Conservation (phyloP, 2,888 invertebrate genomes). For the Nineta flava region DNA sequence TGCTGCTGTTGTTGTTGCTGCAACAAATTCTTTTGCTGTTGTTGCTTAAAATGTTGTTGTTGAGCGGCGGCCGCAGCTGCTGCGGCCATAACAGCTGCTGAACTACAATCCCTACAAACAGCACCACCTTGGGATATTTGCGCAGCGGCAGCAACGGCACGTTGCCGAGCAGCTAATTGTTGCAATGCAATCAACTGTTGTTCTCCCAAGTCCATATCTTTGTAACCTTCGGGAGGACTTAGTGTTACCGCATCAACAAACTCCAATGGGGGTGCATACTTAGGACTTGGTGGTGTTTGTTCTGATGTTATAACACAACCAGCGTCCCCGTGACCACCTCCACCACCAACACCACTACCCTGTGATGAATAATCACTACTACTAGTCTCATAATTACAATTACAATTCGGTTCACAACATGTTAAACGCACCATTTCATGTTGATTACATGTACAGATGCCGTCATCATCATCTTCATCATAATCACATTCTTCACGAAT, state of each 20-base stretch:
- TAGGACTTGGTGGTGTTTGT: slow-evolving; percentile 32
- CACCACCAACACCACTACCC: too few relatives aligned
- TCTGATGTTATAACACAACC: slow-evolving; percentile 15
- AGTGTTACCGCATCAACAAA: slow-evolving; percentile 68
- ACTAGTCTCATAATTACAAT: slow-evolving; percentile 17
- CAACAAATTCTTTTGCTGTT: too few relatives aligned
- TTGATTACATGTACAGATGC: slow-evolving; percentile 54
- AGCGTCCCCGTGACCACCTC: slow-evolving; percentile 14
- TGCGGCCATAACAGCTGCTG: slow-evolving; percentile 12
- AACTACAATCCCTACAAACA: slow-evolving; percentile 28
- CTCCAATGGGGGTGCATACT: slow-evolving; percentile 52
- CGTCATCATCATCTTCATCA: slow-evolving; percentile 61
- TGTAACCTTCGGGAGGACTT: slow-evolving; percentile 83
- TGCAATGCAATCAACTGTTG: slow-evolving; percentile 43
- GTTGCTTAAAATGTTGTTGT: too few relatives aligned
- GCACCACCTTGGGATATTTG: slow-evolving; percentile 16
- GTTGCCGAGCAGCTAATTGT: slow-evolving; percentile 34
- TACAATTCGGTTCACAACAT: slow-evolving; percentile 52
- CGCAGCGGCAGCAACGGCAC: slow-evolving; percentile 16
- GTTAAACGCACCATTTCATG: slow-evolving; percentile 45
- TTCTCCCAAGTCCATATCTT: slow-evolving; percentile 58
- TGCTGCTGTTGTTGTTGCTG: too few relatives aligned
- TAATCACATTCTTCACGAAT: slow-evolving; percentile 77
- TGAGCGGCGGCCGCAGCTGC: too few relatives aligned
- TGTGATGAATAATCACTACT: slow-evolving; percentile 13